Conservation (phyloP, 92 coral and sea anemone species). For the Epizoanthus stellaris region DNA sequence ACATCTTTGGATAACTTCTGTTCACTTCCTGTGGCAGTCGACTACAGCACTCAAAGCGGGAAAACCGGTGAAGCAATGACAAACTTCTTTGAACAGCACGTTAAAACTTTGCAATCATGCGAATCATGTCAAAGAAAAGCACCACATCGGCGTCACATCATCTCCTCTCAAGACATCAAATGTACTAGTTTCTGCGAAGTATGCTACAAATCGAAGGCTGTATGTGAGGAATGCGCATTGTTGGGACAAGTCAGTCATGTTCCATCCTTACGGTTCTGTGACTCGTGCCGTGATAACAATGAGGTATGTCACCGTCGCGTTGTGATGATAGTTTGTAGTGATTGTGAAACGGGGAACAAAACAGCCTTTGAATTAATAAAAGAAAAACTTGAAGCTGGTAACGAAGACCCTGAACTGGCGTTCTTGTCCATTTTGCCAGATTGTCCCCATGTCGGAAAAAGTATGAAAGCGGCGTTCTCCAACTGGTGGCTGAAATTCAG, state of each 20-base stretch:
- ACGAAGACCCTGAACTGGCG: conserved; percentile 10
- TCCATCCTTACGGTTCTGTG: conserved; percentile 26
- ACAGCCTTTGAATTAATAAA: background rate
- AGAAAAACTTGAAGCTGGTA: background rate
- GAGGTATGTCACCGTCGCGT: no score
- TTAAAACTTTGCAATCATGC: background rate
- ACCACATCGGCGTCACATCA: no score
- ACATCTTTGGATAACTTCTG: conserved; percentile 62
- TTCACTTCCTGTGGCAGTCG: conserved; percentile 63
- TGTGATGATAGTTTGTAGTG: no score
- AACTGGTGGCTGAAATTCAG: background rate
- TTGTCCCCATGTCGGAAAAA: conserved; percentile 52
- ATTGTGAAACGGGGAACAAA: no score
- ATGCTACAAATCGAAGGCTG: no score
- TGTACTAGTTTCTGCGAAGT: no score
- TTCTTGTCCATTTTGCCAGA: conserved; percentile 38
- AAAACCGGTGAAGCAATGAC: no score
- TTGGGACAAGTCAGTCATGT: conserved; percentile 6
- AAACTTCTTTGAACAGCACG: no score
- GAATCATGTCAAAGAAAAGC: conserved; percentile 22
- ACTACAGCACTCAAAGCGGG: conserved; percentile 33
- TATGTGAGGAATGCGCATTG: no score
- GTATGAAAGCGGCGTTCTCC: conserved; percentile 18
- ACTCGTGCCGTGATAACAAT: no score
- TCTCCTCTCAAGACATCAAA: no score